Conservation (phyloP, 2,888 invertebrate genomes). For the Callyntrura sp. region DNA sequence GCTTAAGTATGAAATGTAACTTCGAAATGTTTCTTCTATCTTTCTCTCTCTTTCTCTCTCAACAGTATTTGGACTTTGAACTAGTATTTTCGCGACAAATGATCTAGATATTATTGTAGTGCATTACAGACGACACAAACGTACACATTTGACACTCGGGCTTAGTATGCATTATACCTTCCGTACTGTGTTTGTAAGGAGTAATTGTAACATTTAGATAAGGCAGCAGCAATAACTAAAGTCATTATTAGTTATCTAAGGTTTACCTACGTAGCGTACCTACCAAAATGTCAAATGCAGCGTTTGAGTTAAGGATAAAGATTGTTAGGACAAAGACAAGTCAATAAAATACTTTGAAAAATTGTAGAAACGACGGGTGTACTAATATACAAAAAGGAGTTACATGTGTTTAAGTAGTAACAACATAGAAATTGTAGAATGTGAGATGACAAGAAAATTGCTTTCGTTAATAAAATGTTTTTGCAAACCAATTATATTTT, state of each 20-base stretch:
- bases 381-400: neutral
- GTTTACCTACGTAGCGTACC: neutral
- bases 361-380: neutral
- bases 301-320: no score
- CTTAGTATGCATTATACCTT: neutral
- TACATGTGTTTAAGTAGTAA: neutral
- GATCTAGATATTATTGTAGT: neutral
- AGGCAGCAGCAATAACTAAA: conserved; percentile 54
- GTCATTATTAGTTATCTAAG: conserved; percentile 26
- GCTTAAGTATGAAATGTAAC: neutral
- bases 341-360: no score
- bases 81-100: neutral
- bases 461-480: conserved; percentile 46
- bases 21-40: conserved; percentile 7
- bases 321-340: no score
- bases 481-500: neutral
- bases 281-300: neutral
- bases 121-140: neutral
- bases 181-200: neutral
- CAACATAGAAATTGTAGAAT: neutral
- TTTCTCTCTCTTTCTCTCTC: conserved; percentile 24
- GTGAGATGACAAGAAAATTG: conserved; percentile 4
- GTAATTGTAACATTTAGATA: neutral
- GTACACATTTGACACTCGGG: conserved; percentile 6
- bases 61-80: conserved; percentile 44